Percentiles rank a stretch among this genome's conserved stretches.
Evolutionary conservation across 1,140 invertebrate genomes (phyloP).

Genomic region (Drosophila paulistorum): DNA sequence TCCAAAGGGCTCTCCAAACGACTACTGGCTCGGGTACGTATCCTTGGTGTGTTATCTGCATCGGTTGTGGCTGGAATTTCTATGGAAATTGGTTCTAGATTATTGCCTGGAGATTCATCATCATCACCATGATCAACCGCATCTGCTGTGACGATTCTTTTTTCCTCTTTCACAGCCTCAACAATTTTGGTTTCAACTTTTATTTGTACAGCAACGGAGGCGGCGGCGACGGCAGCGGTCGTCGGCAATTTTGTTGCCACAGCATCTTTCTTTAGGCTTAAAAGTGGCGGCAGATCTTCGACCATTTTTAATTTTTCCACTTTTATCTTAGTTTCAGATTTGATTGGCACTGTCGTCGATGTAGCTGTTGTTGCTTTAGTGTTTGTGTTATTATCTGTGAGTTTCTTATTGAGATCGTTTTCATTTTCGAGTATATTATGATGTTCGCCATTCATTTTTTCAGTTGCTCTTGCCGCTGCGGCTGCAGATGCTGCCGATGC

Average conservation of each 20-base stretch:
- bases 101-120: slow-evolving; percentile 30
- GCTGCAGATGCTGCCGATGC: slow-evolving; percentile 28
- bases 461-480: slow-evolving; percentile 24
- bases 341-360: not conserved
- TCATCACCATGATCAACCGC: not conserved
- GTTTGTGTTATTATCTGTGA: slow-evolving; percentile 48
- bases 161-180: slow-evolving; percentile 23
- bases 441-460: slow-evolving; percentile 70
- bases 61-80: slow-evolving; percentile 74
- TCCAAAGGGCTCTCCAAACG: slow-evolving; percentile 88
- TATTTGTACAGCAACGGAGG: slow-evolving; percentile 9
- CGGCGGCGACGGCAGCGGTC: not conserved
- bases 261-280: slow-evolving; percentile 47
- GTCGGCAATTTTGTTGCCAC: slow-evolving; percentile 3
- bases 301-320: slow-evolving; percentile 40
- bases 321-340: slow-evolving; percentile 52
- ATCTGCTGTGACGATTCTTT: slow-evolving; percentile 47
- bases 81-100: slow-evolving; percentile 73
- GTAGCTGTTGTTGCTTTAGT: slow-evolving; percentile 27
- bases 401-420: slow-evolving; percentile 76
- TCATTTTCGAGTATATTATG: slow-evolving; percentile 73
- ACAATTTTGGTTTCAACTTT: slow-evolving; percentile 42
- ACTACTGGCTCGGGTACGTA: slow-evolving; percentile 88
- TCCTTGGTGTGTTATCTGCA: slow-evolving; percentile 70
- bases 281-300: slow-evolving; percentile 43